Evolutionary conservation across 2,888 invertebrate genomes (phyloP), one percentile per base, ranked within the genome.

Genomic region (Bhutanitis thaidina): DNA sequence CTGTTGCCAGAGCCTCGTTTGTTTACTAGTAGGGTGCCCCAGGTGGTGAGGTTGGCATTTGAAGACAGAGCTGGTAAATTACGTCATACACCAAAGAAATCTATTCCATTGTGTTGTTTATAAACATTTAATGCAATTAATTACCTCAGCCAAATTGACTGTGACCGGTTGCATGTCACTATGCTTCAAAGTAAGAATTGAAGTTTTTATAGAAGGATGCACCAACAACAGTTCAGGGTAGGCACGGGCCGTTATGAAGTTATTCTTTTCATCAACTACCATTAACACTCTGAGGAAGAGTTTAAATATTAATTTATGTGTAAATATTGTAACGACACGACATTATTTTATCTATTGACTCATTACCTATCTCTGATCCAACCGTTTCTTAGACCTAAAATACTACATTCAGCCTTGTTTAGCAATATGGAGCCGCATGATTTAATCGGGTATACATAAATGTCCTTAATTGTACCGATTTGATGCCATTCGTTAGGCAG

Each of bases 381-480:
- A 3, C 90, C 91, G 43, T 82, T 78, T 61, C 78, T 86, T 15
- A 92, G 64, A 0, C 93, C 93, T 14, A 93, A 61, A n/a, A 69
- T 59, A 0, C 90, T 81, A 61, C 91, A 91, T 59, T 91, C 90
- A 54, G 91, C 90, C n/a, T 75, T 73, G 32, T 77, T 83, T 52
- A 90, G 53, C 1, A 84, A 65, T 16, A 92, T 64, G 0, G 89
- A 73, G 0, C 90, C 91, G 49, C 92, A 90, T 0, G 93, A 93
- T 69, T 93, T 93, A 10, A 93, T 80, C 0, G 93, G 93, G 61
- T 90, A 93, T 5, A 85, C 77, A 52, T 89, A 78, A 3, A 93
- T 64, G 38, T 90, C 83, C 57, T 86, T 88, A 3, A 93, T 69
- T 48, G 89, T 90, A 0, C 93, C 93, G 16, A 92, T 90, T 64